Conservation (phyloP, 1,140 invertebrate genomes). For the Drosophila athabasca region DNA sequence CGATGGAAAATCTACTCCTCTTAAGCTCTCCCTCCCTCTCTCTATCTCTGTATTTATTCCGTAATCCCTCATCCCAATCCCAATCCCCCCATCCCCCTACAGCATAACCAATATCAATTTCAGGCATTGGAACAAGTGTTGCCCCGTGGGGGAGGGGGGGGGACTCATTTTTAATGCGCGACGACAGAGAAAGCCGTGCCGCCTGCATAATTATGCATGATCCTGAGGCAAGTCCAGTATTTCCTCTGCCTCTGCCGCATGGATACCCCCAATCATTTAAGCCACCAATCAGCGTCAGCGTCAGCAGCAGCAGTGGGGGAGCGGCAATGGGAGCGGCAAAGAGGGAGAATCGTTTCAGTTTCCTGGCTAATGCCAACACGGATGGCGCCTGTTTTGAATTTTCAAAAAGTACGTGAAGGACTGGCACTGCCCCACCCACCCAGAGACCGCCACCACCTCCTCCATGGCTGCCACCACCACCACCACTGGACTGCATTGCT, state of each 20-base stretch:
- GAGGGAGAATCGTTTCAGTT: constrained; percentile 37
- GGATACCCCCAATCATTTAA: constrained; percentile 50
- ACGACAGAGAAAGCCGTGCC: constrained; percentile 49
- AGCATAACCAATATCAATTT: constrained; percentile 71
- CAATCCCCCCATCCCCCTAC: constrained; percentile 14
- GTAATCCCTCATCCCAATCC: constrained; percentile 20
- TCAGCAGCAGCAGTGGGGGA: constrained; percentile 33
- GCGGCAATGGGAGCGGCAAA: too few relatives aligned
- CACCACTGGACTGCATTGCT: constrained; percentile 50
- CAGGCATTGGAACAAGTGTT: constrained; percentile 59
- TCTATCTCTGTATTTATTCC: constrained; percentile 1
- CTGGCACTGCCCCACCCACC: constrained; percentile 1
- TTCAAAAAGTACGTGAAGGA: constrained; percentile 79
- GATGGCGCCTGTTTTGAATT: constrained; percentile 75
- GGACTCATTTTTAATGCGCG: constrained; percentile 75
- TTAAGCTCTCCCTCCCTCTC: background rate
- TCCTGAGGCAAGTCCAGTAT: constrained; percentile 35
- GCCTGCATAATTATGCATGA: constrained; percentile 78
- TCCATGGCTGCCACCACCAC: too few relatives aligned
- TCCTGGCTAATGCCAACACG: constrained; percentile 73
- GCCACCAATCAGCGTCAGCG: constrained; percentile 78
- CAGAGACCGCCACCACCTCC: background rate
- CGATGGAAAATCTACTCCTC: too few relatives aligned
- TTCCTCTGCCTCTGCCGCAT: background rate
- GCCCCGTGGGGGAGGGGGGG: constrained; percentile 13